These are phyloP conservation scores for Pachliopta kotzebuea DNA, from an alignment of 2,888 invertebrate genomes.

Conservation along the genomic window DNA sequence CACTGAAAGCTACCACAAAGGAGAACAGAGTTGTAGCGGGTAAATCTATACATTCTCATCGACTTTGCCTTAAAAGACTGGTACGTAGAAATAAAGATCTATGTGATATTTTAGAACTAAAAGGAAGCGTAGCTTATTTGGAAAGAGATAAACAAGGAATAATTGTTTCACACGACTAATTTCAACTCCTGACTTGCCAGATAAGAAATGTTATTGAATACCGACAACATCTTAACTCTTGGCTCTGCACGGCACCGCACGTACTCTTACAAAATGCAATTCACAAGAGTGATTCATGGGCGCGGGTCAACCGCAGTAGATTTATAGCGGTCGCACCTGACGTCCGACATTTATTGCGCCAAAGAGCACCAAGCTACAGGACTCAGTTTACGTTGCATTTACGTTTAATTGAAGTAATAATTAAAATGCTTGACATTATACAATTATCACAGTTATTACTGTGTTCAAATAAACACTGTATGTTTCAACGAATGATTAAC, in stretches of 20 bases:
- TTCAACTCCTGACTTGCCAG: background rate
- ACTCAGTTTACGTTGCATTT: constrained; percentile 26
- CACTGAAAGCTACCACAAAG: no score
- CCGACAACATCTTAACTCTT: constrained; percentile 33
- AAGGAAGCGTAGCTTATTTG: no score
- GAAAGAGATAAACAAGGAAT: no score
- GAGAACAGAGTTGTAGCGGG: no score
- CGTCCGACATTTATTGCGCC: constrained; percentile 64
- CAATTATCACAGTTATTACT: background rate
- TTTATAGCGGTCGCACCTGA: constrained; percentile 63
- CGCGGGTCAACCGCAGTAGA: constrained; percentile 51
- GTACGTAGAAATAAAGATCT: no score
- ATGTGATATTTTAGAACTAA: no score
- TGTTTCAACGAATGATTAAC: no score
- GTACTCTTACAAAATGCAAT: constrained; percentile 31
- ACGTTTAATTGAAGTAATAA: constrained; percentile 22
- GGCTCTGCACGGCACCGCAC: constrained; percentile 21
- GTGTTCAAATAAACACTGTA: background rate
- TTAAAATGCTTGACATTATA: constrained; percentile 1
- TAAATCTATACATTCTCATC: no score
- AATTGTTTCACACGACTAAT: no score
- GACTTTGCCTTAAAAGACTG: no score
- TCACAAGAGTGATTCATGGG: constrained; percentile 59
- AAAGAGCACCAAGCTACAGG: constrained; percentile 42
- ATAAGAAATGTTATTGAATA: constrained; percentile 15